Evolutionary conservation across 2,113 vertebrate species (phyloP).

Genomic region (Amphiprion ocellaris): DNA sequence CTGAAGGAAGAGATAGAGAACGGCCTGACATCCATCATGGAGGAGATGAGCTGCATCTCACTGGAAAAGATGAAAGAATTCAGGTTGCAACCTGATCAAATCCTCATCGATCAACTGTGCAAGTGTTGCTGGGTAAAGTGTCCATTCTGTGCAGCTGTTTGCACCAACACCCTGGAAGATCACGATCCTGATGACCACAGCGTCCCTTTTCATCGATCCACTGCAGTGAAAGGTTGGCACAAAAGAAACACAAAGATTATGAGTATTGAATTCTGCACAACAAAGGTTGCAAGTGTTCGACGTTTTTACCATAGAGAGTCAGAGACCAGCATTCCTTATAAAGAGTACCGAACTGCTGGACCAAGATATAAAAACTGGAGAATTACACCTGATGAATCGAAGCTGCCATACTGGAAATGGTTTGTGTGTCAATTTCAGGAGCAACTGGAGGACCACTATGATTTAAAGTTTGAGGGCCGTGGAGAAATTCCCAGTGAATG

Average conservation of each 20-base stretch:
- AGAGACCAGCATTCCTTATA: neutral
- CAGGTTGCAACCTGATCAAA: constrained; percentile 22
- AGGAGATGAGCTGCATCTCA: neutral
- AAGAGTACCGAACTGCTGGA: constrained; percentile 68
- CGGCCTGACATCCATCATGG: fast-evolving
- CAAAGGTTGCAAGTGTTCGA: constrained; percentile 29
- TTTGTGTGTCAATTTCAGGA: constrained; percentile 81
- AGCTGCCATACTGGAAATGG: constrained; percentile 85
- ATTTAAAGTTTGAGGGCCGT: fast-evolving
- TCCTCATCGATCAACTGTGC: constrained; percentile 70
- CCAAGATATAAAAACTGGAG: constrained; percentile 60
- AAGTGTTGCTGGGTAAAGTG: constrained; percentile 77
- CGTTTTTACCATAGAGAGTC: fast-evolving
- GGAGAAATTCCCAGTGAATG: constrained; percentile 54
- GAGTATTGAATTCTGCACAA: constrained; percentile 49
- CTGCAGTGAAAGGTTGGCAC: constrained; percentile 35
- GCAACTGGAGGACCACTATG: constrained; percentile 64
- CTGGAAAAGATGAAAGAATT: neutral
- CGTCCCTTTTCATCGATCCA: constrained; percentile 59
- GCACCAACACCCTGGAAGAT: constrained; percentile 60
- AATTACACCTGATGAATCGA: constrained; percentile 77
- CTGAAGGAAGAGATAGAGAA: constrained; percentile 54
- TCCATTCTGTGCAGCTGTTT: constrained; percentile 76
- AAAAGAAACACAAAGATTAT: neutral
- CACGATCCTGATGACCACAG: constrained; percentile 57